Evolutionary conservation across 2,113 vertebrate species (phyloP).

Genomic region (Nothocercus julius): DNA sequence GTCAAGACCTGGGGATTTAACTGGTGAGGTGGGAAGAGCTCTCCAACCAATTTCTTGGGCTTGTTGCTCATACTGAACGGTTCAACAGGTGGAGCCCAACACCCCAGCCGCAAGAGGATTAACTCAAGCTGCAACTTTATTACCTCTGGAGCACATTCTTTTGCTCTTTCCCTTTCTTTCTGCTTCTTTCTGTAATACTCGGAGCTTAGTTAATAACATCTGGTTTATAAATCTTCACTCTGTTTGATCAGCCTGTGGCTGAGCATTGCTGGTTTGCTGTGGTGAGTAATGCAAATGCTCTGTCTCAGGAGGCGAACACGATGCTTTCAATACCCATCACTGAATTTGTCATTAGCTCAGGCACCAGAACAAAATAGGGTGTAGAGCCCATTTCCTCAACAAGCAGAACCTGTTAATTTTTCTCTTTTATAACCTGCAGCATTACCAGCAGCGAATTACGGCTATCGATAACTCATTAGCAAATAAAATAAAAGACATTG

Average conservation of each 20-base stretch:
- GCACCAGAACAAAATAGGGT: background rate
- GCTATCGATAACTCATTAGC: slow-evolving; percentile 81
- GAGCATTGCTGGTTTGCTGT: background rate
- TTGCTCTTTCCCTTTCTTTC: background rate
- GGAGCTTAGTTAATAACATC: background rate
- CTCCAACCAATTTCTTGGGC: background rate
- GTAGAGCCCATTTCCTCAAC: background rate
- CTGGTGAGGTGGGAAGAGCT: background rate
- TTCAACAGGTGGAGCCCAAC: background rate
- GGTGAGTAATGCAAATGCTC: background rate
- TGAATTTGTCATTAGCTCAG: background rate
- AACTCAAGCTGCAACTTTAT: background rate
- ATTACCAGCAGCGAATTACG: slow-evolving; percentile 73
- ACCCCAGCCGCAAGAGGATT: rapidly evolving
- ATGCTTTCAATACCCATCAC: background rate
- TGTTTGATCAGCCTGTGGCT: background rate
- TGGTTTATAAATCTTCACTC: background rate
- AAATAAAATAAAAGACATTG: slow-evolving; percentile 79
- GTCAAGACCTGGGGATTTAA: background rate
- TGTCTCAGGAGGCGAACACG: background rate
- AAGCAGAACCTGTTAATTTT: slow-evolving; percentile 68
- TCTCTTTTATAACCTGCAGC: slow-evolving; percentile 71
- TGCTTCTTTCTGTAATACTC: background rate
- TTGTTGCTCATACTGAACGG: background rate
- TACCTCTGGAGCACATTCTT: rapidly evolving